Conservation (phyloP, 2,888 invertebrate species). For the Aleiodes leptofemur region DNA sequence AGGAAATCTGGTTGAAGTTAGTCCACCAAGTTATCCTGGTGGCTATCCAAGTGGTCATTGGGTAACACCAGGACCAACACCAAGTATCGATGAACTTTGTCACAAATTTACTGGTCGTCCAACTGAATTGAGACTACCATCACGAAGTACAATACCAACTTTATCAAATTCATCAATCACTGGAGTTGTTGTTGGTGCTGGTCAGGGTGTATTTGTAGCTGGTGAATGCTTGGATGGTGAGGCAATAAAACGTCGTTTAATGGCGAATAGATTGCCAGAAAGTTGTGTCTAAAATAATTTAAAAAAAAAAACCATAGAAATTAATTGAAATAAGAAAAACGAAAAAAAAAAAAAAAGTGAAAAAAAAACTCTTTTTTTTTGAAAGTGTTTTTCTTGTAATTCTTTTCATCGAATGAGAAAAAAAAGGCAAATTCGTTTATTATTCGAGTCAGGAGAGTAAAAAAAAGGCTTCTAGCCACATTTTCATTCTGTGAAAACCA, state of each 20-base stretch:
- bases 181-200: conserved; percentile 65
- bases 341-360: no score
- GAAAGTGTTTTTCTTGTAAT: neutral
- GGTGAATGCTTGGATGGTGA: conserved; percentile 84
- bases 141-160: conserved; percentile 69
- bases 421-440: neutral
- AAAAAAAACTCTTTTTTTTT: neutral
- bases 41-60: conserved; percentile 74
- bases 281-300: conserved; percentile 85
- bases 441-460: conserved; percentile 26
- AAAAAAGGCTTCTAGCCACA: no score
- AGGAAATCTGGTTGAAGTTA: conserved; percentile 71
- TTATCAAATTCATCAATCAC: conserved; percentile 60
- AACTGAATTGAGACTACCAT: conserved; percentile 72
- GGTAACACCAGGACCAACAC: conserved; percentile 76
- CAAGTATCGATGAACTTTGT: conserved; percentile 74
- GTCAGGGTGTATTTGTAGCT: conserved; percentile 70
- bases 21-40: conserved; percentile 72
- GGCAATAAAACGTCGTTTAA: conserved; percentile 91
- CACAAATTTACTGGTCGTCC: conserved; percentile 72
- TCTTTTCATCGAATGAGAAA: neutral
- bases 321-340: no score
- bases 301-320: neutral
- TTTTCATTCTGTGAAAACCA: neutral
- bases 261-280: conserved; percentile 91